A percentile compares a stretch with the other conserved stretches of the same genome.
Conservation (phyloP, 2,888 invertebrate genomes). For the Eristalis tenax region DNA sequence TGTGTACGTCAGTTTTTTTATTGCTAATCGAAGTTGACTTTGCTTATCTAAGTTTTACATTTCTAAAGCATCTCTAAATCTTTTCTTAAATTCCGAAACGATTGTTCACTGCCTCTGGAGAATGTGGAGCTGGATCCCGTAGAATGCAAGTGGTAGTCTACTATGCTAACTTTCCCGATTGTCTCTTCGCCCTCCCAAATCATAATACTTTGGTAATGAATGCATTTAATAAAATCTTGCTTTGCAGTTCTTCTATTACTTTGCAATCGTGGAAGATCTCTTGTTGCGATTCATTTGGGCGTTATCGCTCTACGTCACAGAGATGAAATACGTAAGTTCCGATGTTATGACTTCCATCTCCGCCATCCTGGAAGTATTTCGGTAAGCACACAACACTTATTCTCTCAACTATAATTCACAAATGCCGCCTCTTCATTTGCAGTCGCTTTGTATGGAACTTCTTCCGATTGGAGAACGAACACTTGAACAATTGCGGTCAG, state of each 20-base stretch:
- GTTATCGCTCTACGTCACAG: conserved; percentile 91
- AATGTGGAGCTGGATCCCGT: neutral
- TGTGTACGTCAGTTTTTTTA: neutral
- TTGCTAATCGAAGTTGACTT: no score
- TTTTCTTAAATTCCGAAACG: no score
- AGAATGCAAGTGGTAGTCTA: neutral
- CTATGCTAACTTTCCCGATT: neutral
- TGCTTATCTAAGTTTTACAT: no score
- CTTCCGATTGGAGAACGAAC: conserved; percentile 99
- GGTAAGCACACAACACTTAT: conserved; percentile 82
- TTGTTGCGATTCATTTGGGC: conserved; percentile 97
- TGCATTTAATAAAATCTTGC: neutral
- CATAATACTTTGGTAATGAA: neutral
- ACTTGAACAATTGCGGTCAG: conserved; percentile 99
- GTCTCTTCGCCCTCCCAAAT: neutral
- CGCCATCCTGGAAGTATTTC: conserved; percentile 93
- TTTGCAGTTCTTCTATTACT: conserved; percentile 89
- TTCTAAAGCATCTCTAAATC: no score
- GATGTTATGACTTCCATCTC: conserved; percentile 93
- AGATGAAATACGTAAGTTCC: conserved; percentile 87
- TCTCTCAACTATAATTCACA: neutral
- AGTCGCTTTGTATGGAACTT: conserved; percentile 99
- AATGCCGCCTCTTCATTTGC: conserved; percentile 40
- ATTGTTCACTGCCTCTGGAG: neutral
- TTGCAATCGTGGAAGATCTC: conserved; percentile 97